Evolutionary conservation across 2,113 vertebrate species (phyloP).

Genomic region (Pyxicephalus adspersus): DNA sequence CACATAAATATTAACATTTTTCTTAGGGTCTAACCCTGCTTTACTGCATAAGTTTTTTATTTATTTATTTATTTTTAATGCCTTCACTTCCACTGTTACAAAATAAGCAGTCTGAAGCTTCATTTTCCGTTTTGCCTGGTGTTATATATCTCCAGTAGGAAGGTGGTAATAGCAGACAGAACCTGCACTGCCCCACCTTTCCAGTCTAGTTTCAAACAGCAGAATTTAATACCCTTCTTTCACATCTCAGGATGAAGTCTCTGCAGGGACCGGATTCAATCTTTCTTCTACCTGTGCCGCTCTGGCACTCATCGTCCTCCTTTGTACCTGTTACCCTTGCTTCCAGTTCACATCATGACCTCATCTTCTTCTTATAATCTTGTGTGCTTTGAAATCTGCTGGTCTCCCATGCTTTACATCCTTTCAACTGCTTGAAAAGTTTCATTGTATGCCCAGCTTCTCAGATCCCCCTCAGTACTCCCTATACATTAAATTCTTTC

Average conservation of each 20-base stretch:
- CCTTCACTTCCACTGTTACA: no score
- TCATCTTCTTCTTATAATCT: background rate
- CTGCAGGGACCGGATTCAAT: constrained; percentile 28
- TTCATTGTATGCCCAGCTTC: constrained; percentile 8
- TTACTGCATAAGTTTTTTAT: no score
- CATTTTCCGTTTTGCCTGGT: no score
- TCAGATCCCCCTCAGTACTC: background rate
- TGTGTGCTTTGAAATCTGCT: constrained; percentile 20
- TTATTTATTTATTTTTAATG: no score
- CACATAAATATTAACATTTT: no score
- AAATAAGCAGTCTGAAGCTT: no score
- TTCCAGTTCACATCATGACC: background rate
- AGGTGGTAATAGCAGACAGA: background rate
- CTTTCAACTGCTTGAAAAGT: constrained; percentile 1
- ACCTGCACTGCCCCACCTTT: constrained; percentile 6
- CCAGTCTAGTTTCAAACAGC: constrained; percentile 3
- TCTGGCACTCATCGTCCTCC: constrained; percentile 7
- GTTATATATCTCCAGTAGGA: no score
- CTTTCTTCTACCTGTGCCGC: background rate
- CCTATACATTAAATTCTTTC: background rate
- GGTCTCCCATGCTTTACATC: constrained; percentile 19
- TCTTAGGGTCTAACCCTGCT: no score
- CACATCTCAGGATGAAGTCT: constrained; percentile 31
- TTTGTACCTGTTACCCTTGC: background rate
- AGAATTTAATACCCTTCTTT: constrained; percentile 5